Percentiles rank a stretch among this genome's conserved stretches.
Conservation (phyloP, 2,113 vertebrate genomes). For the Trochalopteron elliotii region DNA sequence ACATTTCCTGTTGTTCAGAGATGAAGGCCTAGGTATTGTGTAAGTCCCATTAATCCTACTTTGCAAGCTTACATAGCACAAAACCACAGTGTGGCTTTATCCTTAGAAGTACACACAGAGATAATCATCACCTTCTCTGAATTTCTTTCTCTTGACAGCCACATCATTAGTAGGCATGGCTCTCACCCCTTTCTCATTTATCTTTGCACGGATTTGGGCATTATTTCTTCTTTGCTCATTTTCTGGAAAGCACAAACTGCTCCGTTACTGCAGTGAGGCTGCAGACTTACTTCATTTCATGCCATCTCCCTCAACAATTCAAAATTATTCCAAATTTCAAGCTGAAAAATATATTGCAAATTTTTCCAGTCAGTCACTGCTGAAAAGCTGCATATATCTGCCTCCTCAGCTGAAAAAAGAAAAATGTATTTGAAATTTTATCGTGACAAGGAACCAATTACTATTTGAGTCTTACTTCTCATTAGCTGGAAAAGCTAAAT, state of each 20-base stretch:
- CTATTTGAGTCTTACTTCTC: not conserved
- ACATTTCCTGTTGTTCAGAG: not conserved
- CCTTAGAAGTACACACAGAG: not conserved
- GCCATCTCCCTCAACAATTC: not conserved
- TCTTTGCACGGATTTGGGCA: not conserved
- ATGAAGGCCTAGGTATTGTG: not conserved
- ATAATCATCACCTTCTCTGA: not conserved
- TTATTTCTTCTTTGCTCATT: not conserved
- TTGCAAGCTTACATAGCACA: not conserved
- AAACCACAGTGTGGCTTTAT: not conserved
- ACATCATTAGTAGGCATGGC: not conserved
- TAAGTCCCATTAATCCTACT: constrained; percentile 2
- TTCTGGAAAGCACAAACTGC: not conserved
- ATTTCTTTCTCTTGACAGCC: not conserved
- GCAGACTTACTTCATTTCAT: not conserved
- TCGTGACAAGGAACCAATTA: not conserved
- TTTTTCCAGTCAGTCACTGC: not conserved
- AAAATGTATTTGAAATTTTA: not conserved
- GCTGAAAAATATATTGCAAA: not conserved
- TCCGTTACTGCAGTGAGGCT: not conserved
- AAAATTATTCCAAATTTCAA: not conserved
- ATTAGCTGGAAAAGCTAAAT: not conserved
- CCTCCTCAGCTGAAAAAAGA: not conserved
- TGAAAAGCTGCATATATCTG: not conserved
- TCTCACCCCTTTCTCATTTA: not conserved